Conservation (phyloP, 1,140 invertebrate genomes). For the Drosophila kikkawai region DNA sequence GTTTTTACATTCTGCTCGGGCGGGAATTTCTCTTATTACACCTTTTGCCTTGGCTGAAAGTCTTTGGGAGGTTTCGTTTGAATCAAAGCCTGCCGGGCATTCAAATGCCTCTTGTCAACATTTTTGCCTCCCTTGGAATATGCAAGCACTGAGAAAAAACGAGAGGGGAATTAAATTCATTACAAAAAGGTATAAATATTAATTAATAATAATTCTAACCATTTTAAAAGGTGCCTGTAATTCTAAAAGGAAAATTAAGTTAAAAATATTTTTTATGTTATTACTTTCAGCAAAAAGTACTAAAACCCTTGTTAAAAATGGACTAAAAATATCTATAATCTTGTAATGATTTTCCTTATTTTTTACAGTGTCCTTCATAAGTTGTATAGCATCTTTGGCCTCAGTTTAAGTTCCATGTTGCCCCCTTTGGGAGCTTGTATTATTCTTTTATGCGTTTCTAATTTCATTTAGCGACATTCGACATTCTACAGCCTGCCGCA, state of each 20-base stretch:
- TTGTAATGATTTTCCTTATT: neutral
- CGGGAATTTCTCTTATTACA: constrained; percentile 72
- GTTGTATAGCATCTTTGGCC: constrained; percentile 23
- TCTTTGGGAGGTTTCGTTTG: constrained; percentile 33
- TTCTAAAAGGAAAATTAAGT: neutral
- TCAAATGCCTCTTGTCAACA: constrained; percentile 71
- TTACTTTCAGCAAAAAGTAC: no score
- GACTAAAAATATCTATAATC: no score
- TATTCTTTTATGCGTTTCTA: constrained; percentile 83
- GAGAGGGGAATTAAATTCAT: rapidly evolving
- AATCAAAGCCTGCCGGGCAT: constrained; percentile 64
- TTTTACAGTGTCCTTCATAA: constrained; percentile 22
- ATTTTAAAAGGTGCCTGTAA: no score
- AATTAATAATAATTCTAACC: neutral
- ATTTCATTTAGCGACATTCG: constrained; percentile 83
- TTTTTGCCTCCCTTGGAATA: constrained; percentile 27
- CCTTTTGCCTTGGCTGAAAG: constrained; percentile 35
- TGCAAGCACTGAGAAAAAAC: constrained; percentile 4
- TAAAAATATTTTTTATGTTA: no score
- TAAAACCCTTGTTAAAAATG: no score
- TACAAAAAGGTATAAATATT: neutral
- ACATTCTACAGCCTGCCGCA: constrained; percentile 45
- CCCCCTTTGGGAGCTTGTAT: constrained; percentile 63
- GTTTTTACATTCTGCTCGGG: constrained; percentile 13
- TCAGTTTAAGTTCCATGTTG: constrained; percentile 3